Base-by-base conservation (phyloP, 1,140 invertebrate species). In the Scaptomyza hsui region DNA sequence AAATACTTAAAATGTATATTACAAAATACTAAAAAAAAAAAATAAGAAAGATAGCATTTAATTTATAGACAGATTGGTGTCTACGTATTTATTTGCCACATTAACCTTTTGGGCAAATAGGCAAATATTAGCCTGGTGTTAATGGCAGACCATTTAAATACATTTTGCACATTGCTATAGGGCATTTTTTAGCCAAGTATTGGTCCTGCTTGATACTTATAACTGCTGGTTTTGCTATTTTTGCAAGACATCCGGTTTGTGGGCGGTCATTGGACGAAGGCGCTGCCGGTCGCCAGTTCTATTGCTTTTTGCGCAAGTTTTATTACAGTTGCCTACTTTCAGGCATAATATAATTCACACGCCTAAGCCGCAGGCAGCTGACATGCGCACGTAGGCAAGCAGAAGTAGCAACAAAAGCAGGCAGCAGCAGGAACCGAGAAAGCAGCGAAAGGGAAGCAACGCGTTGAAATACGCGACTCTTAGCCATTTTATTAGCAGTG, bases 401-500 rank as follows among this genome's bases (percentile, higher is more conserved):
- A 9, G 18, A 4, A 37, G 15, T 16, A 12, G 52, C 51, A 19
- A 37, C 26, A 15, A 57, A 49, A 15, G 18, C 35, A 52, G 10
- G 1, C 13, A 32, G 29, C 19, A 16, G 51, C 15, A n/a, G 42
- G n/a, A 9, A 29, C 41, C 7, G 13, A 21, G 44, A 41, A 57
- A 59, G 53, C 53, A 42, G 44, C 4, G 18, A 13, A 49, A 49
- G 41, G 2, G 37, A 62, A 53, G 63, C 51, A 68, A 67, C 69
- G 78, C 78, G 72, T 63, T 68, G 68, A 78, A 82, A 83, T 83
- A 75, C 81, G 77, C 81, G 70, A 68, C 72, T 72, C 24, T 61
- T 67, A 81, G 82, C 78, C 82, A 75, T 88, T 86, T 86, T 86
- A 86, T 88, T 88, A 86, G 82, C 83, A 81, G 82, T 86, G 82